These are phyloP conservation scores for Mimumesa dahlbomi DNA, from an alignment of 2,888 invertebrate species.

Conservation along the genomic window DNA sequence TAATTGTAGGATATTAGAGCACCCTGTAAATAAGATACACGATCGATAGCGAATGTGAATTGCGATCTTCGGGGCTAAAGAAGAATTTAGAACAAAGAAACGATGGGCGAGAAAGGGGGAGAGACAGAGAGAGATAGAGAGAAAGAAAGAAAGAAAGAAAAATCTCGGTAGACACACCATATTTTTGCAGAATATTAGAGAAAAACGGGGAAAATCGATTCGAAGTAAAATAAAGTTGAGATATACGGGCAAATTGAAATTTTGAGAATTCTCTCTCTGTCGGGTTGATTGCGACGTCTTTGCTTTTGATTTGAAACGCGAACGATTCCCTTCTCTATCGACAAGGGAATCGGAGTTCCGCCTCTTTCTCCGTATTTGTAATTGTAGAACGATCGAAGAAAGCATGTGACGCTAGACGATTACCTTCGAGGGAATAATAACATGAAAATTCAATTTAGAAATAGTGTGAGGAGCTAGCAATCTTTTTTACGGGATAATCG, in stretches of 20 bases:
- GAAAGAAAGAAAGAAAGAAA: constrained; percentile 28
- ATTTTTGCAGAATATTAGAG: constrained; percentile 56
- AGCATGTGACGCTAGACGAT: neutral
- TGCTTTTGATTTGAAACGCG: constrained; percentile 7
- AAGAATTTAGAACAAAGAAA: constrained; percentile 45
- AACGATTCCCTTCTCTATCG: constrained; percentile 6
- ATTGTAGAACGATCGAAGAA: neutral
- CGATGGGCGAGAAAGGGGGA: constrained; percentile 33
- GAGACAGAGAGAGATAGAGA: constrained; percentile 20
- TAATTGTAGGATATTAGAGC: constrained; percentile 16
- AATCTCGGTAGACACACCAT: constrained; percentile 26
- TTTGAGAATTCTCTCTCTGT: constrained; percentile 16
- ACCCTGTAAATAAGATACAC: constrained; percentile 46
- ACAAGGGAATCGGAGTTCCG: constrained; percentile 2
- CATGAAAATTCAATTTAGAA: too few relatives aligned
- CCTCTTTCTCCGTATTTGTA: constrained; percentile 17
- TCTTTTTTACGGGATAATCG: too few relatives aligned
- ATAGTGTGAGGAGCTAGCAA: too few relatives aligned
- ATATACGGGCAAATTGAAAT: constrained; percentile 1
- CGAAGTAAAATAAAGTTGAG: too few relatives aligned
- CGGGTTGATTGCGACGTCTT: constrained; percentile 13
- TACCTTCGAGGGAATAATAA: neutral
- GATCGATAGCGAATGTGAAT: constrained; percentile 28
- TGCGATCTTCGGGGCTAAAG: constrained; percentile 29
- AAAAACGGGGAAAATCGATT: constrained; percentile 6